Conservation (phyloP, 2,113 vertebrate species). For the Erinaceus europaeus region DNA sequence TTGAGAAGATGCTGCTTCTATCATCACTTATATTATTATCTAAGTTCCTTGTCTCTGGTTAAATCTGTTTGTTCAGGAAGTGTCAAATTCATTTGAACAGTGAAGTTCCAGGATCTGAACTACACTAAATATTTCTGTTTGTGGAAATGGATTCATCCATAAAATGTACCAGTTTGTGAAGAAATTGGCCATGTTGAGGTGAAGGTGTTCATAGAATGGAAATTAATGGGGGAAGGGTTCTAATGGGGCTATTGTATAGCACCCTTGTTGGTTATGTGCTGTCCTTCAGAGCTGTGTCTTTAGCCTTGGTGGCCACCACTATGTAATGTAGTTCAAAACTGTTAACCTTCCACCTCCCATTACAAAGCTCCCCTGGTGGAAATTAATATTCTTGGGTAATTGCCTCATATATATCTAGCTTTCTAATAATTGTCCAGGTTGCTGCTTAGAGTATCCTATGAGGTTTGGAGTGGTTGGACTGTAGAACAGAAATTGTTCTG, state of each 20-base stretch:
- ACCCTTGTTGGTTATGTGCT: constrained; percentile 32
- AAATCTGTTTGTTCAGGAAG: background rate
- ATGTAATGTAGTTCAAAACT: background rate
- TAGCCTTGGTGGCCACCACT: background rate
- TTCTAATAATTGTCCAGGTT: constrained; percentile 5
- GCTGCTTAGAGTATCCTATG: background rate
- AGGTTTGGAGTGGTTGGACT: background rate
- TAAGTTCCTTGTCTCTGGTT: background rate
- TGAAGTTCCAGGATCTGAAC: background rate
- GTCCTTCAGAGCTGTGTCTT: background rate
- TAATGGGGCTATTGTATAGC: constrained; percentile 8
- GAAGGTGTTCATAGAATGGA: constrained; percentile 22
- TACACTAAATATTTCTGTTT: background rate
- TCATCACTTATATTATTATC: background rate
- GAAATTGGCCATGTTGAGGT: background rate
- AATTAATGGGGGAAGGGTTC: constrained; percentile 42
- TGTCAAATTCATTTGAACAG: background rate
- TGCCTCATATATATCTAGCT: constrained; percentile 33
- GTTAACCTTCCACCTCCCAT: constrained; percentile 21
- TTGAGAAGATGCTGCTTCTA: background rate
- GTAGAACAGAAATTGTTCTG: background rate
- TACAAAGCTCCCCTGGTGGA: background rate
- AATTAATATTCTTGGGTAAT: constrained; percentile 11
- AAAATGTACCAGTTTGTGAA: constrained; percentile 31
- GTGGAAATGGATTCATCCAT: background rate